These are phyloP conservation scores for Hydrotaea cyrtoneurina DNA, from an alignment of 2,888 invertebrate species.

Conservation along the genomic window DNA sequence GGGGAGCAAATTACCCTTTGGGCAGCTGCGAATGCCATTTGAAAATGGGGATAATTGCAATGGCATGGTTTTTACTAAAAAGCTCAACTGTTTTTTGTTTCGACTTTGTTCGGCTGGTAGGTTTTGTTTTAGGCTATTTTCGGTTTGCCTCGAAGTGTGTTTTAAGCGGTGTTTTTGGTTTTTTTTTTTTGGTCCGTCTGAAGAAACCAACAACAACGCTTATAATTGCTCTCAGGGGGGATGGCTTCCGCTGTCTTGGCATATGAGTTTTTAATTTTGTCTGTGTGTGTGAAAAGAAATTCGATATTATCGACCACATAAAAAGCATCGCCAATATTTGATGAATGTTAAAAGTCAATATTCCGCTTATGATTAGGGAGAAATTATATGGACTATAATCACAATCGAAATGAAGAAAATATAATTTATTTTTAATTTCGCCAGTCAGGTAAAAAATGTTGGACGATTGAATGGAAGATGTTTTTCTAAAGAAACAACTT, in stretches of 20 bases:
- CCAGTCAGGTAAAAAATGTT: neutral
- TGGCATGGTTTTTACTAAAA: slow-evolving; percentile 54
- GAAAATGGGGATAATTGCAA: slow-evolving; percentile 75
- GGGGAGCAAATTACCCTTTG: slow-evolving; percentile 68
- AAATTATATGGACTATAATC: slow-evolving; percentile 52
- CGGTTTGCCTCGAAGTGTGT: neutral
- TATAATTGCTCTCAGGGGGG: slow-evolving; percentile 66
- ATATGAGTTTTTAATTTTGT: slow-evolving; percentile 55
- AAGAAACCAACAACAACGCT: slow-evolving; percentile 18
- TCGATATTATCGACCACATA: neutral
- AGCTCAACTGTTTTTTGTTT: neutral
- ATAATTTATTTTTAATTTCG: slow-evolving; percentile 44
- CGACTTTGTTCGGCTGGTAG: neutral
- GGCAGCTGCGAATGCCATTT: slow-evolving; percentile 74
- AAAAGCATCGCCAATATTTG: neutral
- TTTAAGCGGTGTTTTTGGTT: neutral
- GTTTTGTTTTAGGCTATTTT: neutral
- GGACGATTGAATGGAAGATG: neutral
- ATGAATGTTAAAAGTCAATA: slow-evolving; percentile 24
- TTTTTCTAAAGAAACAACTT: slow-evolving; percentile 38
- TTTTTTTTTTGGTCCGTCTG: too few relatives aligned
- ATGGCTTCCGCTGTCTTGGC: slow-evolving; percentile 64
- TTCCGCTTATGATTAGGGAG: slow-evolving; percentile 30
- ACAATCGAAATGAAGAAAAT: slow-evolving; percentile 10
- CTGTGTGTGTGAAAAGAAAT: too few relatives aligned